These are phyloP conservation scores for Lycaon pictus DNA, from an alignment of 2,113 vertebrate genomes.

Conservation along the genomic window DNA sequence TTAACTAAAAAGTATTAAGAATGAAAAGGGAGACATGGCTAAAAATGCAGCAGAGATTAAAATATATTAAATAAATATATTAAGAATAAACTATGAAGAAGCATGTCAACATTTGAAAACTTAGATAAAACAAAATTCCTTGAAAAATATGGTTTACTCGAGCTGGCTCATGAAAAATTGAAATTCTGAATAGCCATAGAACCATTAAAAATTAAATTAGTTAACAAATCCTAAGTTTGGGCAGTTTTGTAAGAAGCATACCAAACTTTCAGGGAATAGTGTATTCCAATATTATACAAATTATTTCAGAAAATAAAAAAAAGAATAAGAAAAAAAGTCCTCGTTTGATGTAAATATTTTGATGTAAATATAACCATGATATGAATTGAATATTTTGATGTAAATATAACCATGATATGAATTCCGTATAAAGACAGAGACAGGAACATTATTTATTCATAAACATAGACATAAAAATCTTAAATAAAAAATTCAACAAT, in stretches of 20 bases:
- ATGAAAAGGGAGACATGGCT: not conserved
- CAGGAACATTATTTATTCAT: constrained; percentile 13
- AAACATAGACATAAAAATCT: not conserved
- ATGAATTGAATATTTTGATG: not conserved
- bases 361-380: not conserved
- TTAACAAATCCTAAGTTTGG: not conserved
- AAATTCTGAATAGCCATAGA: not conserved
- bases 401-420: not conserved
- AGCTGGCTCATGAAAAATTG: not conserved
- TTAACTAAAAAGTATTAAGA: not conserved
- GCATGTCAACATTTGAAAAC: not conserved
- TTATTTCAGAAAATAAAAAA: not conserved
- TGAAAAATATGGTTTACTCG: not conserved
- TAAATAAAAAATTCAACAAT: not conserved
- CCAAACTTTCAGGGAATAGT: not conserved
- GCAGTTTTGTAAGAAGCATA: not conserved
- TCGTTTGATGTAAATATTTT: not conserved
- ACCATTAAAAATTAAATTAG: not conserved
- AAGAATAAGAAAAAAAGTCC: not conserved
- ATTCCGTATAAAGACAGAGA: not conserved
- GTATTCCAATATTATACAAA: not conserved
- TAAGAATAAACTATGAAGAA: not conserved
- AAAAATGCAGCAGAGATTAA: not conserved
- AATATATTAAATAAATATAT: not conserved
- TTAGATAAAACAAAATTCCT: not conserved